These are phyloP conservation scores for Amniataba percoides DNA, from an alignment of 2,797 vertebrate genomes.

Conservation along the genomic window DNA sequence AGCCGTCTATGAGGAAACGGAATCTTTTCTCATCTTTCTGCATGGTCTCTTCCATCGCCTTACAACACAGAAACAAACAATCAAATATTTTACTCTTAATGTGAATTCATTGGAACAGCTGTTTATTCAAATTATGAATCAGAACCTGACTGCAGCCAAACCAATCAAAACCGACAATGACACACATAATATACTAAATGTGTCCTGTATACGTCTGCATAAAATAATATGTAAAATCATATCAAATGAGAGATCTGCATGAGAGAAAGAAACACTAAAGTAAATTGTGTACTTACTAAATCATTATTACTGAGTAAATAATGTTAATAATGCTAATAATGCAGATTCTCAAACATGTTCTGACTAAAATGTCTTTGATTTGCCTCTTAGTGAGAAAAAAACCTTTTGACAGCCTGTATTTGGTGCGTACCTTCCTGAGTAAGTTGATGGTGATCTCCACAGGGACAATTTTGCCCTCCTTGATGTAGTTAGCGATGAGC, in stretches of 20 bases:
- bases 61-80: constrained; percentile 20
- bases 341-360: background rate
- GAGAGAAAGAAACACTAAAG: background rate
- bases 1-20: constrained; percentile 97
- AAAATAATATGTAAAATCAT: background rate
- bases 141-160: background rate
- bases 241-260: too few species aligned
- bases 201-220: background rate
- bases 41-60: constrained; percentile 98
- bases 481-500: constrained; percentile 94
- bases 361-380: background rate
- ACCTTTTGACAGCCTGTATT: background rate
- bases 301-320: too few species aligned
- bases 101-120: background rate
- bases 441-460: constrained; percentile 97
- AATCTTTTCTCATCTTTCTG: constrained; percentile 88
- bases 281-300: background rate
- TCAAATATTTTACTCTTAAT: background rate
- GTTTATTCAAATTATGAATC: background rate
- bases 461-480: constrained; percentile 96
- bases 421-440: constrained; percentile 89
- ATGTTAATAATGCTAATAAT: too few species aligned
- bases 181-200: background rate
- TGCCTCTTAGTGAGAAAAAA: background rate
- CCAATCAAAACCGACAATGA: background rate